Evolutionary conservation across 2,797 vertebrate genomes (phyloP).

Genomic region (Lagorchestes hirsutus): DNA sequence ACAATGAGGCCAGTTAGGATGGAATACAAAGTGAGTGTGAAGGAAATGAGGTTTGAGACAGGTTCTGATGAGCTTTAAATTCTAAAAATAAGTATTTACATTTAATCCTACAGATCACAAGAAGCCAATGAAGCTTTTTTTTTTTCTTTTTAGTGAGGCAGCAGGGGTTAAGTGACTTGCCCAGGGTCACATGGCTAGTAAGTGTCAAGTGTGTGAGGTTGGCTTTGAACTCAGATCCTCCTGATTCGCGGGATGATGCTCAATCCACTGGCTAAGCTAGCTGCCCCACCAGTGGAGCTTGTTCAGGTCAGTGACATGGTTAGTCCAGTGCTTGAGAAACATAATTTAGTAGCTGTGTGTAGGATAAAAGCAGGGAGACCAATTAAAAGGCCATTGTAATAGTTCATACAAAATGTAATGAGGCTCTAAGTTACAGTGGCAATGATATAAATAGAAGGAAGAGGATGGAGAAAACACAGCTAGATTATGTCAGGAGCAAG

Average conservation of each 20-base stretch:
- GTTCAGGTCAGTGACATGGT: neutral
- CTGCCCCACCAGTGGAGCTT: neutral
- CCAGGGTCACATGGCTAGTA: too few relatives aligned
- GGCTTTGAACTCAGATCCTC: too few relatives aligned
- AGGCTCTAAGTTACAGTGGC: neutral
- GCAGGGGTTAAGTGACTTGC: too few relatives aligned
- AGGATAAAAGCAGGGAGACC: neutral
- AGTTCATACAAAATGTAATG: neutral
- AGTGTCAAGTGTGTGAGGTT: too few relatives aligned
- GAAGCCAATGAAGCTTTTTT: neutral
- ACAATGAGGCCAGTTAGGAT: neutral
- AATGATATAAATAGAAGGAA: neutral
- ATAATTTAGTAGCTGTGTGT: neutral
- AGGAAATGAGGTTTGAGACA: neutral
- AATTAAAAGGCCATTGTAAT: neutral
- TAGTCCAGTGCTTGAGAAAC: neutral
- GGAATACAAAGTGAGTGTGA: neutral
- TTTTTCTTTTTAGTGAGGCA: too few relatives aligned
- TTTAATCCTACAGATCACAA: neutral
- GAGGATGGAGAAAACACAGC: neutral
- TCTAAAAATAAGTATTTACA: neutral
- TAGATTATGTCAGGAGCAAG: neutral
- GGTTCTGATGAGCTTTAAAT: neutral
- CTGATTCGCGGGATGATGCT: too few relatives aligned
- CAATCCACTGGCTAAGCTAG: too few relatives aligned